Conservation (phyloP, 1,140 invertebrate genomes). For the Colletes latitarsis region DNA sequence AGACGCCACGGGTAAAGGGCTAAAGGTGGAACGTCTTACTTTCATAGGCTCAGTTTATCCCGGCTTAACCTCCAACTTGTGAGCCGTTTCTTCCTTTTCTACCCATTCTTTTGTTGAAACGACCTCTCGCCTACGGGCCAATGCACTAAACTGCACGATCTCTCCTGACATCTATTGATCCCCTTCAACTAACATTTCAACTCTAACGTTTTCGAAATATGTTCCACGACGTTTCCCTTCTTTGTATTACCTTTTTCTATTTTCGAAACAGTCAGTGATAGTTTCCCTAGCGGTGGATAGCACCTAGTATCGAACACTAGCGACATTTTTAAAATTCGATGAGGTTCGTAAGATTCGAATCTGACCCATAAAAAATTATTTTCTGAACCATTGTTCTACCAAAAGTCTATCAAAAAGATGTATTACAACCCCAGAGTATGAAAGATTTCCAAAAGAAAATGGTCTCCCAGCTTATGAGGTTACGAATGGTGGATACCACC, state of each 20-base stretch:
- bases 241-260: neutral
- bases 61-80: constrained; percentile 39
- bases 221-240: neutral
- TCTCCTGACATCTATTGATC: neutral
- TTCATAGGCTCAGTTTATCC: constrained; percentile 56
- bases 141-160: neutral
- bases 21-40: constrained; percentile 71
- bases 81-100: constrained; percentile 57
- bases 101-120: constrained; percentile 52
- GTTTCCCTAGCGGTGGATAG: too few relatives aligned
- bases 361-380: too few relatives aligned
- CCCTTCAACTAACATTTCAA: neutral
- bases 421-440: too few relatives aligned
- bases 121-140: constrained; percentile 12
- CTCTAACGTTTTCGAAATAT: neutral
- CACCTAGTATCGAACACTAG: too few relatives aligned
- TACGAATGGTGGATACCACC: too few relatives aligned
- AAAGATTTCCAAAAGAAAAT: too few relatives aligned
- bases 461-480: too few relatives aligned
- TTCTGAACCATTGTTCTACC: too few relatives aligned
- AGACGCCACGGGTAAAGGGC: constrained; percentile 68
- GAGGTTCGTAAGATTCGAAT: too few relatives aligned
- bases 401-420: too few relatives aligned
- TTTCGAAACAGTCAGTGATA: too few relatives aligned
- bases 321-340: too few relatives aligned